These are phyloP conservation scores for Triops cancriformis DNA, from an alignment of 1,140 invertebrate species.

Conservation along the genomic window DNA sequence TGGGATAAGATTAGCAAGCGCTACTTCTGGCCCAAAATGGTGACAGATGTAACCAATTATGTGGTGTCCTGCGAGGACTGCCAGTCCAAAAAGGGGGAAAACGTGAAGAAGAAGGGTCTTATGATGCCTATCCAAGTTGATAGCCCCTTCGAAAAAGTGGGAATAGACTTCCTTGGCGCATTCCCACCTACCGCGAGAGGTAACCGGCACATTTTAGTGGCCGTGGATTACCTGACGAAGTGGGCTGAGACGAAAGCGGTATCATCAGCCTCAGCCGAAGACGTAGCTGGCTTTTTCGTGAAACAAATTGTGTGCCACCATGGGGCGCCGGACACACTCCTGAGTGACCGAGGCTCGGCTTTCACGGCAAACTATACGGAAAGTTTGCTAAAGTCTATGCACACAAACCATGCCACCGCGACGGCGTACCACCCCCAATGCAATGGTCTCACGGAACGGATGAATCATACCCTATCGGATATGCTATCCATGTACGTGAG, in stretches of 20 bases:
- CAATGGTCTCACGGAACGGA: conserved; percentile 27
- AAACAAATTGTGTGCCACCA: conserved; percentile 31
- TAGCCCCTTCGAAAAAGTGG: no score
- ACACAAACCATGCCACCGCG: conserved; percentile 23
- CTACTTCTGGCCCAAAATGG: no score
- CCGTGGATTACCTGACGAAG: no score
- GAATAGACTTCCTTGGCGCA: no score
- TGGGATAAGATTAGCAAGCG: no score
- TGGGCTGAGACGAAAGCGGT: conserved; percentile 33
- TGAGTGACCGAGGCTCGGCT: conserved; percentile 32
- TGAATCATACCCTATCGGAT: conserved; percentile 20
- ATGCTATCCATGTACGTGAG: conserved; percentile 27
- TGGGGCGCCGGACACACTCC: conserved; percentile 31
- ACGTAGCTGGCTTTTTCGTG: conserved; percentile 25
- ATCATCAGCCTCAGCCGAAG: conserved; percentile 19
- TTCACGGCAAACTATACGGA: conserved; percentile 29
- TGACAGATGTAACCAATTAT: no score
- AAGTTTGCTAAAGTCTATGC: conserved; percentile 17
- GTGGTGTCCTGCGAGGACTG: no score
- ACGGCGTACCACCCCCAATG: conserved; percentile 26
- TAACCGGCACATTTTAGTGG: no score
- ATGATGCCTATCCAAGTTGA: no score
- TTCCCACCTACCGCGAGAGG: no score
- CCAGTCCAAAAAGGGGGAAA: no score
- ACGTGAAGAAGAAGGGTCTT: no score